These are phyloP conservation scores for Leptopilina boulardi DNA, from an alignment of 1,140 invertebrate species.

Conservation along the genomic window DNA sequence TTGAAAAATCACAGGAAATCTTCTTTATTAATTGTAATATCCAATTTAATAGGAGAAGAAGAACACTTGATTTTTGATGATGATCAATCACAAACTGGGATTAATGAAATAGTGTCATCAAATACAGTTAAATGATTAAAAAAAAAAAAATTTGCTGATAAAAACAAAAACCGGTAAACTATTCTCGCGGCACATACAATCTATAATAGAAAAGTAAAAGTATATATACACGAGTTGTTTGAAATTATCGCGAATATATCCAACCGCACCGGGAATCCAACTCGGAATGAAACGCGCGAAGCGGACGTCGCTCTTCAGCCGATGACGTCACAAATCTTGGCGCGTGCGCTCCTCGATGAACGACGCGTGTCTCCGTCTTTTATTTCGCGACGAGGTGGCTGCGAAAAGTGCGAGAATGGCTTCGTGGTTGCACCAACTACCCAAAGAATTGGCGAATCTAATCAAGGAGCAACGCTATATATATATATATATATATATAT, in stretches of 20 bases:
- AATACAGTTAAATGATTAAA: background rate
- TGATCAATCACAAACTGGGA: background rate
- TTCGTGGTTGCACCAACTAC: constrained; percentile 15
- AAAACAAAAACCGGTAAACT: background rate
- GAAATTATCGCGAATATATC: constrained; percentile 44
- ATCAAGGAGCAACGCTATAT: constrained; percentile 2
- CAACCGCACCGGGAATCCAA: constrained; percentile 65
- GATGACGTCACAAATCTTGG: constrained; percentile 52
- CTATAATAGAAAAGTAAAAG: background rate
- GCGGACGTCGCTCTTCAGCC: constrained; percentile 53
- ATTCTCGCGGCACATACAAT: constrained; percentile 38
- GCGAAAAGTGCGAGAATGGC: constrained; percentile 32
- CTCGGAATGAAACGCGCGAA: constrained; percentile 66
- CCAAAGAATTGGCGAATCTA: constrained; percentile 5
- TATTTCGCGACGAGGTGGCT: constrained; percentile 29
- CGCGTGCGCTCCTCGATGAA: constrained; percentile 54
- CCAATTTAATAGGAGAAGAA: background rate
- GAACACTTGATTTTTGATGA: background rate
- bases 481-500: background rate
- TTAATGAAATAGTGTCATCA: background rate
- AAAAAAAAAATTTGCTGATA: background rate
- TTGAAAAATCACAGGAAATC: background rate
- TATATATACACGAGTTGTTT: background rate
- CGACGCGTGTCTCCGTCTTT: constrained; percentile 51
- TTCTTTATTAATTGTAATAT: background rate